Evolutionary conservation across 2,888 invertebrate species (phyloP).

Genomic region (Sabatieria punctata): DNA sequence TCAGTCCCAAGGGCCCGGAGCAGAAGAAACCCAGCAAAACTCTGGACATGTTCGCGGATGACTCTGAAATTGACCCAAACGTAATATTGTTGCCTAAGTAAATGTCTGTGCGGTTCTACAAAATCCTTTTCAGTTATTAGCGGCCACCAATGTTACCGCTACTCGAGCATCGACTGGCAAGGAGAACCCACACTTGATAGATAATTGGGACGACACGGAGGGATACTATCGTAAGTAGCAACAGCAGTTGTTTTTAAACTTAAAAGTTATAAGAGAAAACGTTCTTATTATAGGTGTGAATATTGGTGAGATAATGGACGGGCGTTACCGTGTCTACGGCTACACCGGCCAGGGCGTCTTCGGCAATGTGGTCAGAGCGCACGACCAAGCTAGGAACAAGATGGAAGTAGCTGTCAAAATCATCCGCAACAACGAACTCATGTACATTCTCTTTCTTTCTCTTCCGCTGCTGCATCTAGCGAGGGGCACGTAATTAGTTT

Average conservation of each 20-base stretch:
- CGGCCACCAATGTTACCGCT: no score
- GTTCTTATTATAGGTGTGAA: conserved; percentile 47
- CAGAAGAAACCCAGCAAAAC: conserved; percentile 10
- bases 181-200: conserved; percentile 78
- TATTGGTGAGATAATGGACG: conserved; percentile 79
- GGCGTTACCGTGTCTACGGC: conserved; percentile 81
- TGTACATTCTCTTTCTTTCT: conserved; percentile 45
- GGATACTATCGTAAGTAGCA: conserved; percentile 66
- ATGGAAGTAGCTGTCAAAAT: conserved; percentile 93
- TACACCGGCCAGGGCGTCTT: conserved; percentile 98
- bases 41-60: conserved; percentile 31
- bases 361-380: conserved; percentile 82
- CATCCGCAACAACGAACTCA: conserved; percentile 94
- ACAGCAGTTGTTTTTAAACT: background rate
- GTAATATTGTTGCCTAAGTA: background rate
- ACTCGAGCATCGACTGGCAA: conserved; percentile 31
- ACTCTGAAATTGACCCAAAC: conserved; percentile 15
- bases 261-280: background rate
- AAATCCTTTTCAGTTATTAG: background rate
- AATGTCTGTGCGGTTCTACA: no score
- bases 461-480: no score
- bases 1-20: no score
- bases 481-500: no score
- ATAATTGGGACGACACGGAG: conserved; percentile 99
- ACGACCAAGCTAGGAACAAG: conserved; percentile 68